Evolutionary conservation across 2,113 vertebrate species (phyloP).

Genomic region (Misgurnus anguillicaudatus): DNA sequence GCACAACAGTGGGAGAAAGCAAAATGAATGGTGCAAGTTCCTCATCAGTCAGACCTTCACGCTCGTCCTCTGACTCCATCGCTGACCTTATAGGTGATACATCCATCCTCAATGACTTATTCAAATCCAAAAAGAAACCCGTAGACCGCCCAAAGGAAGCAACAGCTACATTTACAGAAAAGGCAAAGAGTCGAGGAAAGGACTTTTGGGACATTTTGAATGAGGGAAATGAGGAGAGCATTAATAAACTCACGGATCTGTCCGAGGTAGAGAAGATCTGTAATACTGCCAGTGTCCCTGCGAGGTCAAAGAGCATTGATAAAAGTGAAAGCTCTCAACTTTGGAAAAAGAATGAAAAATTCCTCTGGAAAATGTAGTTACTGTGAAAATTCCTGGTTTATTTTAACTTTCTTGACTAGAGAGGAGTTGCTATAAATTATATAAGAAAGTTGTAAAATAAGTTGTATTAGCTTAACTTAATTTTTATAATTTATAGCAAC

Average conservation of each 20-base stretch:
- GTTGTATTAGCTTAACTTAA: too few relatives aligned
- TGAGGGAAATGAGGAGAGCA: slow-evolving; percentile 85
- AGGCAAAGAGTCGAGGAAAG: slow-evolving; percentile 75
- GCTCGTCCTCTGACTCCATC: slow-evolving; percentile 47
- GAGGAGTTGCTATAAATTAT: too few relatives aligned
- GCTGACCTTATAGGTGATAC: slow-evolving; percentile 88
- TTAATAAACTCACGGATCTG: slow-evolving; percentile 84
- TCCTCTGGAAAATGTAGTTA: slow-evolving; percentile 84
- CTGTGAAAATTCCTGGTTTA: slow-evolving; percentile 13
- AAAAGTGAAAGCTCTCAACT: slow-evolving; percentile 68
- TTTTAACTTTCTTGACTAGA: neutral
- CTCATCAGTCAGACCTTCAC: neutral
- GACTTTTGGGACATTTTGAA: slow-evolving; percentile 96
- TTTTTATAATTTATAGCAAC: too few relatives aligned
- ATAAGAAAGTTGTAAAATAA: too few relatives aligned
- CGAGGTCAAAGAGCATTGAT: slow-evolving; percentile 58
- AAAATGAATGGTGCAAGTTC: neutral
- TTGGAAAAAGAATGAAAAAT: slow-evolving; percentile 93
- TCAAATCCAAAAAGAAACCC: slow-evolving; percentile 71
- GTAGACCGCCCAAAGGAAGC: slow-evolving; percentile 27
- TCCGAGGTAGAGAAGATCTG: slow-evolving; percentile 85
- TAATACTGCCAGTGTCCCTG: slow-evolving; percentile 60
- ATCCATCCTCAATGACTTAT: slow-evolving; percentile 87
- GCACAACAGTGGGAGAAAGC: neutral
- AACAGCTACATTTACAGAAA: slow-evolving; percentile 50